Percentiles rank a stretch among this genome's conserved stretches.
Evolutionary conservation across 1,140 invertebrate genomes (phyloP).

Genomic region (Tetragnatha versicolor): DNA sequence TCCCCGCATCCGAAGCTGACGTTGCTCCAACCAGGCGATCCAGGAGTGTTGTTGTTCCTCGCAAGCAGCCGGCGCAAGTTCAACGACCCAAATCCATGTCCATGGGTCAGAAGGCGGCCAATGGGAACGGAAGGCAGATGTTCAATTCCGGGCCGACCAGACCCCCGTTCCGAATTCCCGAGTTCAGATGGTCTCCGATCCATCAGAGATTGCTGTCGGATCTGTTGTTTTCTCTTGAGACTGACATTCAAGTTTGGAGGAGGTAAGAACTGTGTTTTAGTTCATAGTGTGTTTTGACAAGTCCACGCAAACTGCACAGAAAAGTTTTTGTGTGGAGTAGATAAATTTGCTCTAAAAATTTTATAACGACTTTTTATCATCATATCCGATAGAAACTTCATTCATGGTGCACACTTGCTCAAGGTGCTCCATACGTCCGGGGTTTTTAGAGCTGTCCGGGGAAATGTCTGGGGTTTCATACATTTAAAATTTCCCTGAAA

Average conservation of each 20-base stretch:
- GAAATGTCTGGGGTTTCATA: too few relatives aligned
- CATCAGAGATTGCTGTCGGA: slow-evolving; percentile 96
- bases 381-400: too few relatives aligned
- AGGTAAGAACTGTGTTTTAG: too few relatives aligned
- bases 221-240: slow-evolving; percentile 95
- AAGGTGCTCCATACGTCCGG: too few relatives aligned
- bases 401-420: too few relatives aligned
- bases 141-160: slow-evolving; percentile 55
- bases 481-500: too few relatives aligned
- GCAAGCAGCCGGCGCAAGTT: slow-evolving; percentile 5
- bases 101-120: slow-evolving; percentile 2
- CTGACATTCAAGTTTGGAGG: slow-evolving; percentile 93
- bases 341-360: too few relatives aligned
- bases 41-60: slow-evolving; percentile 47
- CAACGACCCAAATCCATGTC: slow-evolving; percentile 54
- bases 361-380: too few relatives aligned
- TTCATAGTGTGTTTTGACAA: too few relatives aligned
- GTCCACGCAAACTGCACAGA: too few relatives aligned
- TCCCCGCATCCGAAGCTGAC: slow-evolving; percentile 8
- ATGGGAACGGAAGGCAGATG: slow-evolving; percentile 45
- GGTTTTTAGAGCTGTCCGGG: too few relatives aligned
- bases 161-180: slow-evolving; percentile 97
- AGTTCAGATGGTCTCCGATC: slow-evolving; percentile 99
- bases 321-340: too few relatives aligned
- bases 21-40: slow-evolving; percentile 32